These are phyloP conservation scores for Indicator indicator DNA, from an alignment of 2,113 vertebrate genomes.

Conservation along the genomic window DNA sequence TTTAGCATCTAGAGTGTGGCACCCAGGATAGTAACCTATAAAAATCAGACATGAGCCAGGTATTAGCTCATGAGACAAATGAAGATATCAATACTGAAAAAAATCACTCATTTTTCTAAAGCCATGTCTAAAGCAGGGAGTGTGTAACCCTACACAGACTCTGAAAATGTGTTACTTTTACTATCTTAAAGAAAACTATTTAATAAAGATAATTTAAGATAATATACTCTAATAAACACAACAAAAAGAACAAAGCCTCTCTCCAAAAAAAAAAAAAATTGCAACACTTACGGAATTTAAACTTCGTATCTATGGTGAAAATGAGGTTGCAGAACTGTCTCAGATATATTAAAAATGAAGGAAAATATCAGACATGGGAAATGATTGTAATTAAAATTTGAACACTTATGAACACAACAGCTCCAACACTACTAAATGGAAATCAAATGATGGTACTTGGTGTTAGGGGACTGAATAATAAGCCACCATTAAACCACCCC, in stretches of 20 bases:
- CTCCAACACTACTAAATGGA: background rate
- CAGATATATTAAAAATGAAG: conserved; percentile 56
- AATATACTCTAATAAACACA: background rate
- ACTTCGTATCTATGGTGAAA: background rate
- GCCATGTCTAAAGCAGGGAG: background rate
- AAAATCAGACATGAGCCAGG: background rate
- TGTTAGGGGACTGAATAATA: conserved; percentile 5
- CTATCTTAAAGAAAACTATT: background rate
- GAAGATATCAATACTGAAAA: background rate
- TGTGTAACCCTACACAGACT: background rate
- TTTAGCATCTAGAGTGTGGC: background rate
- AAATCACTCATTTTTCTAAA: background rate
- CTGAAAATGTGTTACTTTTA: background rate
- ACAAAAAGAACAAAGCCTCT: background rate
- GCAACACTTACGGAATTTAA: background rate
- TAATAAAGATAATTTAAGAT: background rate
- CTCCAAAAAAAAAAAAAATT: background rate
- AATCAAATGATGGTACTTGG: conserved; percentile 3
- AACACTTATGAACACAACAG: conserved; percentile 10
- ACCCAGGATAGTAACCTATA: background rate
- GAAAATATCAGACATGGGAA: conserved; percentile 54
- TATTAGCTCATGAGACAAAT: background rate
- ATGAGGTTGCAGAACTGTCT: background rate
- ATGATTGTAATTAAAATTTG: conserved; percentile 49
- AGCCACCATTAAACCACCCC: conserved; percentile 4